Evolutionary conservation across 2,113 vertebrate species (phyloP).

Genomic region (Acrocephalus arundinaceus): DNA sequence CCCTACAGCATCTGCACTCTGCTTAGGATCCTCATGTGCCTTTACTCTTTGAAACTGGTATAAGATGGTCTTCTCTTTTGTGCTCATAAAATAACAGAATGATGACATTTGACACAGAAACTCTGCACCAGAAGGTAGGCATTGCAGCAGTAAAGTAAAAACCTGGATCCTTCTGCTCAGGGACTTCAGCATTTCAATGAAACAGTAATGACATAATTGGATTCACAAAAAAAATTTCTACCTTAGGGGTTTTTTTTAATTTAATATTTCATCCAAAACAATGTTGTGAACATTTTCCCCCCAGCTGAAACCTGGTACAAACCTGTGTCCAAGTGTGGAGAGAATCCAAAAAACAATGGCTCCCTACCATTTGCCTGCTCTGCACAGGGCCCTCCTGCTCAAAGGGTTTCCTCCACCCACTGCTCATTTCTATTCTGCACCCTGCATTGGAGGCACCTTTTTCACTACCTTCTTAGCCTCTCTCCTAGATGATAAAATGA

Average conservation of each 20-base stretch:
- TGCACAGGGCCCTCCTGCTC: not conserved
- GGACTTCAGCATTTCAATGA: not conserved
- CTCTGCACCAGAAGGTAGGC: not conserved
- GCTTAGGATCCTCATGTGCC: not conserved
- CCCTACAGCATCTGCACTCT: not conserved
- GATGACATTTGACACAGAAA: not conserved
- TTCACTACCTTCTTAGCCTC: not conserved
- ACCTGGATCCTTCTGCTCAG: not conserved
- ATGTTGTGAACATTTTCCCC: accelerated
- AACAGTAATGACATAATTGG: not conserved
- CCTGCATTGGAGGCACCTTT: accelerated
- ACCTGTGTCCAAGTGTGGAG: not conserved
- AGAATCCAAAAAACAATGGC: not conserved
- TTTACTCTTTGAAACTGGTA: not conserved
- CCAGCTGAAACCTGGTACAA: not conserved
- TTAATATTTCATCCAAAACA: not conserved
- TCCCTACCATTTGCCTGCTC: not conserved
- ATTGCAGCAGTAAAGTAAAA: not conserved
- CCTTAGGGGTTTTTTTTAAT: not conserved
- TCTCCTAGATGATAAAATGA: not conserved
- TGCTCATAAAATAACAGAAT: not conserved
- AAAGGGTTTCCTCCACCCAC: not conserved
- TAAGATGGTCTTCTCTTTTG: not conserved
- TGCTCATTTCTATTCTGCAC: not conserved
- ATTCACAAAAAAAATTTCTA: not conserved